Evolutionary conservation across 2,888 invertebrate genomes (phyloP), one percentile per base, ranked within the genome.

Genomic region (Cryptophagus acutangulus): DNA sequence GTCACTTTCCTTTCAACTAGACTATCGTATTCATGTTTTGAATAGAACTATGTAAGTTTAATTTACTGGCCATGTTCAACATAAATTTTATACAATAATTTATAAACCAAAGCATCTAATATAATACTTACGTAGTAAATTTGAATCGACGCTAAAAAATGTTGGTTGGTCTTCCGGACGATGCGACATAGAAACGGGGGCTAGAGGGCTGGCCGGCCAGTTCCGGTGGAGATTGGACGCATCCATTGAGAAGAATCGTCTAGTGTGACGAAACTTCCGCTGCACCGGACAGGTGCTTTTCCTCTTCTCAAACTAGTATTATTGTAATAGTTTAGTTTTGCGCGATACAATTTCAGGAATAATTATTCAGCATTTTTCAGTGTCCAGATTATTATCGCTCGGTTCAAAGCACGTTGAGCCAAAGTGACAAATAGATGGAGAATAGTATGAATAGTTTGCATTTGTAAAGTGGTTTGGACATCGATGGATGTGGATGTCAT

Each of bases 211-310:
- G 61, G 60, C 56, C 49, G 59, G 58, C 54, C 61, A 58, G 63
- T 63, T 64, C 64, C 65, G 63, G 65, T 63, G 60, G 63, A 63
- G 63, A 63, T 62, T 60, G 59, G 62, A 55, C 61, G 47, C 57
- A 52, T 57, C 62, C 63, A 65, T 63, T 65, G 61, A 65, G 63
- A 62, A 59, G 61, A 59, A 53, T 57, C 63, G 63, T 54, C 55
- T 55, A 63, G 57, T 64, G 65, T 66, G 62, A 66, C 65, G 64
- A 55, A 48, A 49, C 54, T 64, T 66, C 65, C 66, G 59, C 52
- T 49, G 50, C 50, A 52, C 46, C 38, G 55, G 61, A 59, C 60
- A 59, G 57, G 58, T 59, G 58, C 54, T 51, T 54, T 59, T 58
- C 58, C 58, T 52, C 54, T 54, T 51, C 53, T 49, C 53, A 43